Conservation (phyloP, 2,797 vertebrate species). For the Prunella strophiata region DNA sequence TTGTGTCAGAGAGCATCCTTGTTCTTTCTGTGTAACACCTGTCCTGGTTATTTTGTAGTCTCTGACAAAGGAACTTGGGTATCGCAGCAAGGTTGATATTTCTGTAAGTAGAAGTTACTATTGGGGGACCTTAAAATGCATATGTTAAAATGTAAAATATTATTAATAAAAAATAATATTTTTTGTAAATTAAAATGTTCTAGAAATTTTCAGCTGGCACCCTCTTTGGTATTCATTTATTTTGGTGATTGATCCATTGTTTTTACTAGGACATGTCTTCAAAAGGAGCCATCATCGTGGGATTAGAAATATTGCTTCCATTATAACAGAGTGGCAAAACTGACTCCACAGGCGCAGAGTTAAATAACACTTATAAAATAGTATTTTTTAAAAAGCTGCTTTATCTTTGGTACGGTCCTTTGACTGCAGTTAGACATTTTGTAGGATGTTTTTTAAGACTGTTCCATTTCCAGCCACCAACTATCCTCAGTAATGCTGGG, state of each 20-base stretch:
- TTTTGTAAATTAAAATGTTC: neutral
- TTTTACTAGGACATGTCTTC: neutral
- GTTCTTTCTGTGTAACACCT: neutral
- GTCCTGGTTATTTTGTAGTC: neutral
- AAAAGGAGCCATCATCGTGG: neutral
- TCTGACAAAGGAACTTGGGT: neutral
- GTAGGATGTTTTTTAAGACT: neutral
- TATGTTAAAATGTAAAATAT: neutral
- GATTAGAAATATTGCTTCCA: neutral
- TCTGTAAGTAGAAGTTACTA: neutral
- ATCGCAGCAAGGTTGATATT: neutral
- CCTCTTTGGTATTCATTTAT: neutral
- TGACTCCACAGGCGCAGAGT: accelerated
- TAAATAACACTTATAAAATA: neutral
- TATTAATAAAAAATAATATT: neutral
- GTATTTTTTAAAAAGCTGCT: neutral
- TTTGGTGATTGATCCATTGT: neutral
- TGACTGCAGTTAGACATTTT: neutral
- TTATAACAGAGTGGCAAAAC: neutral
- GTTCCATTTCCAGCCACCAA: accelerated
- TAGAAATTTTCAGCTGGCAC: neutral
- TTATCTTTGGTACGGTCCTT: neutral
- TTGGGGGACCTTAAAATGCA: neutral
- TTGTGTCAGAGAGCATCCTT: neutral
- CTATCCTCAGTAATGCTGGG: accelerated